Evolutionary conservation across 2,797 vertebrate genomes (phyloP).

Genomic region (Glossophaga mutica): DNA sequence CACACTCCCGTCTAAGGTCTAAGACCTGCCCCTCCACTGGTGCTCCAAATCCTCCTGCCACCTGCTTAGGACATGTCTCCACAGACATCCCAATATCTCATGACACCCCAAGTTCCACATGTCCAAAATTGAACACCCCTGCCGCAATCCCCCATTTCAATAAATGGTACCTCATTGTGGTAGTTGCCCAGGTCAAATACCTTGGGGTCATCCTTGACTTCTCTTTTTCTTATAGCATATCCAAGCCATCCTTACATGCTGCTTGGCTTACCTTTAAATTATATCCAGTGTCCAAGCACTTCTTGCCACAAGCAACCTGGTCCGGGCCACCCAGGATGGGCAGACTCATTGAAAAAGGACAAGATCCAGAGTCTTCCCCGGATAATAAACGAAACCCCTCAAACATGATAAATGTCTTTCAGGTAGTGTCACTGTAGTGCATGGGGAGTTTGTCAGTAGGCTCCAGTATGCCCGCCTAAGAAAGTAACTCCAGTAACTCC

Average conservation of each 20-base stretch:
- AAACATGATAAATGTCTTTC: not conserved
- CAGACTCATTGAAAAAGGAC: not conserved
- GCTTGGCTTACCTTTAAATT: not conserved
- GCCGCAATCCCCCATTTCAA: not conserved
- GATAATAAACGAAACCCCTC: not conserved
- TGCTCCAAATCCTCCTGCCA: not conserved
- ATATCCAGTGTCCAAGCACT: not conserved
- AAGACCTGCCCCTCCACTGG: not conserved
- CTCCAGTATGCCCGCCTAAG: too few species aligned
- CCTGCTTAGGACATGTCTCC: not conserved
- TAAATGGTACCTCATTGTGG: not conserved
- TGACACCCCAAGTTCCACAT: not conserved
- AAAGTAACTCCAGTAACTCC: not conserved
- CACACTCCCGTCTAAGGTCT: not conserved
- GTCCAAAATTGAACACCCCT: not conserved
- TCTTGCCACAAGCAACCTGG: not conserved
- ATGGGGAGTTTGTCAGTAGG: not conserved
- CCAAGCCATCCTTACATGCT: not conserved
- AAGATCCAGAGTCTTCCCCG: not conserved
- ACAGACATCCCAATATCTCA: not conserved
- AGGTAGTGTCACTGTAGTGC: not conserved
- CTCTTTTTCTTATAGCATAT: not conserved
- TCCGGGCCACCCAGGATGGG: not conserved
- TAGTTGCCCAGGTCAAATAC: not conserved
- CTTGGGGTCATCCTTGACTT: not conserved